phyloP scores from a whole-genome alignment of 1,140 invertebrate species.

The Melitaea cinxia region DNA sequence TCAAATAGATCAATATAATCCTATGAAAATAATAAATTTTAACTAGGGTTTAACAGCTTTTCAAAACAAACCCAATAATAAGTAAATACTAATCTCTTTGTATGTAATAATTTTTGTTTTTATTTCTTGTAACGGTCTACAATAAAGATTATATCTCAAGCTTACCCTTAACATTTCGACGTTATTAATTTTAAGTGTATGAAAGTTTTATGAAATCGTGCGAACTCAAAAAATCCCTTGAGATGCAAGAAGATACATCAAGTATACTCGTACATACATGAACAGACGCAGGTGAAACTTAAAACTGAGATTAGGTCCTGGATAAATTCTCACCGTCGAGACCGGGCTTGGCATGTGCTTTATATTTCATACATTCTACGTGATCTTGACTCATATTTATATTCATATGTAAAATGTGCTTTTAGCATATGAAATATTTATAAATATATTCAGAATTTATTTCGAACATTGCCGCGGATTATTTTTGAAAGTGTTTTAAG shows the following conservation, averaged over 20 bases:
- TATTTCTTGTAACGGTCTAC: too few species aligned
- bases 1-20: too few species aligned
- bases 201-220: conserved; percentile 5
- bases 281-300: conserved; percentile 22
- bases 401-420: neutral
- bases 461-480: neutral
- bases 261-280: conserved; percentile 20
- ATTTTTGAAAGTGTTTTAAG: too few species aligned
- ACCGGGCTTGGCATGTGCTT: neutral
- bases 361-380: neutral
- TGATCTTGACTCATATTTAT: neutral
- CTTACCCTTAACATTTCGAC: too few species aligned
- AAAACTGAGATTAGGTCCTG: conserved; percentile 29
- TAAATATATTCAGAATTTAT: neutral
- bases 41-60: too few species aligned
- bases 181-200: neutral
- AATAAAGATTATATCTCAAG: too few species aligned
- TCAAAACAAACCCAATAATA: too few species aligned
- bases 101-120: too few species aligned
- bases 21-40: too few species aligned
- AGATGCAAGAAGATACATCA: conserved; percentile 11
- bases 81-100: too few species aligned
- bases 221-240: conserved; percentile 1
- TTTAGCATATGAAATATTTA: neutral
- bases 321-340: conserved; percentile 6